Conservation (phyloP, 2,888 invertebrate genomes). For the Himalopsyche kuldschensis region DNA sequence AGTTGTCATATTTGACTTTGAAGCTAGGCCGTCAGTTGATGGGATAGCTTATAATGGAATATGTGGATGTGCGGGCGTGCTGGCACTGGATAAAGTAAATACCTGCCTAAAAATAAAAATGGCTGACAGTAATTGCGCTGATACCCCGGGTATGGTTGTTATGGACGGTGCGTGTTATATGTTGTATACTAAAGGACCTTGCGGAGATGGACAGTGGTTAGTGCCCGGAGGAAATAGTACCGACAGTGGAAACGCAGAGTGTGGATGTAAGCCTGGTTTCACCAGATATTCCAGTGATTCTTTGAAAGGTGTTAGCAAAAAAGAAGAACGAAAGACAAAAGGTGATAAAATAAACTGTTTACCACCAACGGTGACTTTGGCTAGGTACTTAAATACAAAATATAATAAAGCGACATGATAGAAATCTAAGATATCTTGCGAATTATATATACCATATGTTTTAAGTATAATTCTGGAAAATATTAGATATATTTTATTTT, state of each 20-base stretch:
- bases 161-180: slow-evolving; percentile 74
- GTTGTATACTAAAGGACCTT: slow-evolving; percentile 78
- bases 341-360: slow-evolving; percentile 56
- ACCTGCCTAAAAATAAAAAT: slow-evolving; percentile 41
- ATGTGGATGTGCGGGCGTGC: slow-evolving; percentile 68
- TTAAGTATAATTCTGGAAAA: too few relatives aligned
- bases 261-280: slow-evolving; percentile 74
- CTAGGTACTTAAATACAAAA: slow-evolving; percentile 65
- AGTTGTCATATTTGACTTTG: slow-evolving; percentile 80
- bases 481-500: too few relatives aligned
- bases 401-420: slow-evolving; percentile 39
- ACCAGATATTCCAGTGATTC: slow-evolving; percentile 46
- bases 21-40: slow-evolving; percentile 74
- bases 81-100: slow-evolving; percentile 49
- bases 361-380: slow-evolving; percentile 65
- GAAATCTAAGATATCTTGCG: slow-evolving; percentile 18
- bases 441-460: too few relatives aligned
- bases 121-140: slow-evolving; percentile 56
- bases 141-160: slow-evolving; percentile 64
- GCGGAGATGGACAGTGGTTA: slow-evolving; percentile 66
- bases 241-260: slow-evolving; percentile 55
- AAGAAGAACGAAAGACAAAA: slow-evolving; percentile 44
- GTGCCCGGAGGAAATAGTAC: slow-evolving; percentile 40
- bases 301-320: slow-evolving; percentile 46
- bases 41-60: slow-evolving; percentile 82